Percentiles rank a stretch among this genome's conserved stretches.
Evolutionary conservation across 2,888 invertebrate genomes (phyloP).

Genomic region (Drosophila mercatorum): DNA sequence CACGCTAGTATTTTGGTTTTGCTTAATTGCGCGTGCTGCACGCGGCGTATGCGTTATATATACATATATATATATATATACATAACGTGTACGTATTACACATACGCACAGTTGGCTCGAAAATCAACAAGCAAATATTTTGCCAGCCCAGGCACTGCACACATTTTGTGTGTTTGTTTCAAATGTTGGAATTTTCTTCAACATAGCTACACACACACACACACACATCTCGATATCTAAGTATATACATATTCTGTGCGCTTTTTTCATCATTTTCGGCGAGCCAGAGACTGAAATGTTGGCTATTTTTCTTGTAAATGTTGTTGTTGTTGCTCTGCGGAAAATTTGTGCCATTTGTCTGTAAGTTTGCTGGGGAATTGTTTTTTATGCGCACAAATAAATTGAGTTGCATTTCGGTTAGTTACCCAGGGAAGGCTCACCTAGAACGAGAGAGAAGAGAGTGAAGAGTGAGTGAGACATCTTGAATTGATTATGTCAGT

Average conservation of each 20-base stretch:
- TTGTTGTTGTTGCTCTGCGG: conserved; percentile 18
- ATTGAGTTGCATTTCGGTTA: conserved; percentile 29
- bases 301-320: conserved; percentile 45
- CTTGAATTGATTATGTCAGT: conserved; percentile 34
- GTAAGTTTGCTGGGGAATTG: conserved; percentile 15
- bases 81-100: conserved; percentile 37
- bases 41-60: conserved; percentile 70
- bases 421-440: conserved; percentile 35
- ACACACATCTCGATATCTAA: too few species aligned
- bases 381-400: conserved; percentile 28
- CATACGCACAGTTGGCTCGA: conserved; percentile 67
- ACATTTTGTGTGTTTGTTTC: conserved; percentile 42
- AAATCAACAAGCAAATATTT: conserved; percentile 68
- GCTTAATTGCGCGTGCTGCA: conserved; percentile 75
- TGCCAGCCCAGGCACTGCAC: conserved; percentile 35
- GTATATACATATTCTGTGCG: neutral
- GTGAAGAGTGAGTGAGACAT: neutral
- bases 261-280: conserved; percentile 4
- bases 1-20: conserved; percentile 67
- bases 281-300: conserved; percentile 43
- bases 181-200: conserved; percentile 57
- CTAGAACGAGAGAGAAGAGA: conserved; percentile 52
- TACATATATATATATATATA: conserved; percentile 18
- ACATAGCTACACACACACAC: neutral
- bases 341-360: conserved; percentile 55